Conservation (phyloP, 2,888 invertebrate genomes). For the Chalcosyrphus nemorum region DNA sequence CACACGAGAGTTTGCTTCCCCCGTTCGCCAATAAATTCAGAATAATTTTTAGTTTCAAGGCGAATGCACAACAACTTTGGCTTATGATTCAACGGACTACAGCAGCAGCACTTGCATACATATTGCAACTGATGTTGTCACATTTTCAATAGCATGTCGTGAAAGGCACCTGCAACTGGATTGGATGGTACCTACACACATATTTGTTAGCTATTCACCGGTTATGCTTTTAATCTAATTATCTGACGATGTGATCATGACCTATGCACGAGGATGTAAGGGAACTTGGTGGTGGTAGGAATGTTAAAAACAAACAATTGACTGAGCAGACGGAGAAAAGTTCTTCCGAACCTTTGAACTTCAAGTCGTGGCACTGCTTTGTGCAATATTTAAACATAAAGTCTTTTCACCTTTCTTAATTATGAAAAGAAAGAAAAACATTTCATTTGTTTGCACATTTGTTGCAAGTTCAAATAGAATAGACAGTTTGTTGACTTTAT, state of each 20-base stretch:
- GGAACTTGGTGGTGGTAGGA: background rate
- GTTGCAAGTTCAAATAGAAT: background rate
- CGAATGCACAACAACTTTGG: conserved; percentile 23
- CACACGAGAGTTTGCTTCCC: conserved; percentile 16
- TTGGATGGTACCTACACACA: too few relatives aligned
- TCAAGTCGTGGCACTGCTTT: too few relatives aligned
- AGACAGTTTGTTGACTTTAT: background rate
- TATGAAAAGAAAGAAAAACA: background rate
- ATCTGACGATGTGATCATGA: conserved; percentile 18
- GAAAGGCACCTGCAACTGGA: conserved; percentile 1
- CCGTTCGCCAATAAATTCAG: conserved; percentile 35
- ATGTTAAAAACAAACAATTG: background rate
- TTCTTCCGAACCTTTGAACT: conserved; percentile 8
- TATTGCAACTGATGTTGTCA: conserved; percentile 7
- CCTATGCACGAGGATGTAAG: conserved; percentile 17
- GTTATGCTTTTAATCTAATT: conserved; percentile 8
- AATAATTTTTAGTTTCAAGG: conserved; percentile 52
- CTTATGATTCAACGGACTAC: background rate
- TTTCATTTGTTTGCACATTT: background rate
- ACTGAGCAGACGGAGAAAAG: too few relatives aligned
- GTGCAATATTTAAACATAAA: too few relatives aligned
- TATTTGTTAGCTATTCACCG: background rate
- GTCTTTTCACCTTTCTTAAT: background rate
- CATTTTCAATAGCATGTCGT: conserved; percentile 2
- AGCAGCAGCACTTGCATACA: background rate